phyloP scores from a whole-genome alignment of 1,140 invertebrate genomes.

The Cheumatopsyche charites region DNA sequence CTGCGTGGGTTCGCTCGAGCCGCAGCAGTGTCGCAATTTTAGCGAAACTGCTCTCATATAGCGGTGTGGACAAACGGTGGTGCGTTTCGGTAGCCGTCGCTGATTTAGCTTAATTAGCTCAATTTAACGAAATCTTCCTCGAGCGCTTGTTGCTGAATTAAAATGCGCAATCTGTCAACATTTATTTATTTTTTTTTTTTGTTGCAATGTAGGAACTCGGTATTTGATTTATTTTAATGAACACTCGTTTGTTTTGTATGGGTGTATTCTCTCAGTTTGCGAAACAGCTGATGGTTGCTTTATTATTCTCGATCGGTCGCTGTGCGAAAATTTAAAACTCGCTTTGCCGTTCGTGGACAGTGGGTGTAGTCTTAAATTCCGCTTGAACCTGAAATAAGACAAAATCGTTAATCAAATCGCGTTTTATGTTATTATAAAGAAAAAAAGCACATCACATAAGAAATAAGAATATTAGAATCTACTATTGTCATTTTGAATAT shows the following conservation, averaged over 20 bases:
- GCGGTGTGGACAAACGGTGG: too few species aligned
- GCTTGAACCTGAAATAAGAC: constrained; percentile 39
- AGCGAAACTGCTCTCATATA: background rate
- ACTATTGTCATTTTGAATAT: too few species aligned
- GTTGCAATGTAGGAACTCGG: constrained; percentile 15
- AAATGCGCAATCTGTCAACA: too few species aligned
- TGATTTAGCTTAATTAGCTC: background rate
- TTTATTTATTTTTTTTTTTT: background rate
- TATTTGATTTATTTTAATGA: constrained; percentile 23
- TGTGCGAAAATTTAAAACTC: constrained; percentile 14
- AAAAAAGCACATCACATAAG: too few species aligned
- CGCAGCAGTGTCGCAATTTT: constrained; percentile 24
- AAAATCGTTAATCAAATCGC: constrained; percentile 13
- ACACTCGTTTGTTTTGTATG: constrained; percentile 1
- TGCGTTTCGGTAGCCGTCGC: constrained; percentile 24
- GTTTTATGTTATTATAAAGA: background rate
- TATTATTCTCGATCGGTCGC: background rate
- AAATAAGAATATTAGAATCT: too few species aligned
- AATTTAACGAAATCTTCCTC: too few species aligned
- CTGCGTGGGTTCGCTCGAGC: constrained; percentile 27
- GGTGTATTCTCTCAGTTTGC: background rate
- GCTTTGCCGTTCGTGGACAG: constrained; percentile 9
- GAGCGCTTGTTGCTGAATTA: too few species aligned
- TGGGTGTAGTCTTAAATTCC: constrained; percentile 33
- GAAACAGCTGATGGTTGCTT: background rate